Evolutionary conservation across 2,888 invertebrate species (phyloP), one percentile per base, ranked within the genome.

Genomic region (Gymnosoma rotundatum): DNA sequence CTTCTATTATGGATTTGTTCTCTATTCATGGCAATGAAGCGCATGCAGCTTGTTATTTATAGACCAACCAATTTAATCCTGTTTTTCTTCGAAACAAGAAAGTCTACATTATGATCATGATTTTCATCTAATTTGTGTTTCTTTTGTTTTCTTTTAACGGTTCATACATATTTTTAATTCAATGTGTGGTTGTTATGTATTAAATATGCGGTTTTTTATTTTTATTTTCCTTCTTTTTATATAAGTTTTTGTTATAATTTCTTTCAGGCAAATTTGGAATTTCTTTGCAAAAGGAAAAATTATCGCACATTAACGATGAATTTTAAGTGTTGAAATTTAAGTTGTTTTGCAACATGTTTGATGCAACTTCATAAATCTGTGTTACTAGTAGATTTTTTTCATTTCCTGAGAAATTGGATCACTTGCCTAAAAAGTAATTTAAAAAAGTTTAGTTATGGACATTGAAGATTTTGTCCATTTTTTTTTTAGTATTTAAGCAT

Each of bases 31-130:
- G 81, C 80, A 69, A 69, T 80, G 63, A 54, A 14, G 32, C 32
- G 20, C 48, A 18, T 25, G 67, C 25, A 56, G 56, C 81, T 58
- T 38, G 75, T 81, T 81, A 81, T 81, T 81, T 69, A 81, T 74
- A 81, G 75, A 70, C 67, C 73, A 61, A 63, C 61, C n/a, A 66
- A 74, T 70, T 69, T 64, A 84, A 84, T 84, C 83, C 83, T 73
- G 83, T 81, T 83, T 80, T 56, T 60, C 2, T 61, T 56, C 20
- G 36, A 58, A 75, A 72, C 78, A 66, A 72, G 83, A 79, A 83
- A 79, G 72, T 66, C 74, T 20, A 70, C 74, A 75, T 64, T 83
- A 70, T 83, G 83, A 56, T 74, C 70, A 79, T 83, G 75, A 83
- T 78, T 78, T 73, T 69, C 67, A 63, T 60, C n/a, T 52, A 10